phyloP scores from a whole-genome alignment of 2,113 vertebrate species.

The Apodemus speciosus region DNA sequence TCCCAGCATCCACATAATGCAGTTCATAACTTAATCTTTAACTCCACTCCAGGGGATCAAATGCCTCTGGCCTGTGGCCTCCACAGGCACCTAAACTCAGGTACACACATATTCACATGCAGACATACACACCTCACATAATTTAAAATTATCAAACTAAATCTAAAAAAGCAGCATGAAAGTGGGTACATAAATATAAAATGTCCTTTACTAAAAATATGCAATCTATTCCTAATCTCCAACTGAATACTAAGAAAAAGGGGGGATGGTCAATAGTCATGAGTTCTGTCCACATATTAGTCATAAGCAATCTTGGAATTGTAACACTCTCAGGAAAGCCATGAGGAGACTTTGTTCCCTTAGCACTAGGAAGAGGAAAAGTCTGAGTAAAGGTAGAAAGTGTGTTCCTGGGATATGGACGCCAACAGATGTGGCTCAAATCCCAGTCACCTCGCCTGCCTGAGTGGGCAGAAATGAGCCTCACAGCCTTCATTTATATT shows the following conservation, averaged over 20 bases:
- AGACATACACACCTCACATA: background rate
- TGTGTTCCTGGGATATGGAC: accelerated
- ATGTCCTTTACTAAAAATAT: background rate
- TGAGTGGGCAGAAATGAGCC: background rate
- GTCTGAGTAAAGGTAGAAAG: too few species aligned
- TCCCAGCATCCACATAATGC: background rate
- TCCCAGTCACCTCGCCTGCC: background rate
- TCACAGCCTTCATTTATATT: background rate
- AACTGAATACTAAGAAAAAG: background rate
- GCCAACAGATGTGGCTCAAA: background rate
- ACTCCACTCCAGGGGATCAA: background rate
- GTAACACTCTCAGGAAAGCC: background rate
- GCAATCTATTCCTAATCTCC: background rate
- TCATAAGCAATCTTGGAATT: background rate
- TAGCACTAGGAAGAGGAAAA: background rate
- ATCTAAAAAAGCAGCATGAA: background rate
- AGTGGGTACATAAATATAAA: background rate
- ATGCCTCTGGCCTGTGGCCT: background rate
- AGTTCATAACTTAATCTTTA: background rate
- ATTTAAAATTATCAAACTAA: background rate
- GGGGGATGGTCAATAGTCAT: accelerated
- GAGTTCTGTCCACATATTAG: accelerated
- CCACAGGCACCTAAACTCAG: background rate
- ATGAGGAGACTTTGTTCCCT: accelerated
- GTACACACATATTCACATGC: background rate